Evolutionary conservation across 2,797 vertebrate species (phyloP), one percentile per base, ranked within the genome.

Genomic region (Sebastolobus alascanus): DNA sequence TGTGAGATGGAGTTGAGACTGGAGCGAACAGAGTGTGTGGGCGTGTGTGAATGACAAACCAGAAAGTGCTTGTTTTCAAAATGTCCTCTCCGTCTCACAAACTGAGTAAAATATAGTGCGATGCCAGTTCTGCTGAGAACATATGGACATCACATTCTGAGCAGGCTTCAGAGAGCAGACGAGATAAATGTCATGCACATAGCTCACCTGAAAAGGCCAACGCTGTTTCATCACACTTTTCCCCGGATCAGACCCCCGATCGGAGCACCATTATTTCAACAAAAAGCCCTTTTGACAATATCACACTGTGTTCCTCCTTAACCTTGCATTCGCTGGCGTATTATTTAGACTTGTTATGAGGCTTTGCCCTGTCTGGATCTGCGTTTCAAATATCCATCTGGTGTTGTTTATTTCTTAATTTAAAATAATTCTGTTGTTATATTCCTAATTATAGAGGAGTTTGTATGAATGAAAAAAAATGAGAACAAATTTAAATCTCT

Each of bases 401-500:
- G 25, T 73, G 14, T 63, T 86, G 83, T 82, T 84, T 76, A 66
- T 74, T 68, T 4, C 86, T 73, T 33, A 1, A 76, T 84, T 46
- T 33, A 40, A 86, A 80, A 67, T 8, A 67, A 83, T 75, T 73
- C 12, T 82, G n/a, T 81, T 67, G 76, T 90, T 74, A 69, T 77
- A 65, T 77, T 79, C 89, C 43, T 83, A 83, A 90, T 90, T 88
- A 92, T 63, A 80, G 58, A 87, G 35, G 83, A 75, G 64, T 87
- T 90, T 83, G 71, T 56, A 75, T 78, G 84, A 92, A 88, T 91
- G 31, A 82, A 87, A 75, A 82, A 77, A 82, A 83, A 84, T 87
- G 68, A 87, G 85, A 88, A 80, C 79, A 87, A 80, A 91, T 94
- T 92, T 73, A 80, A 94, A 93, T 93, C 84, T 84, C 85, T 93